Conservation (phyloP, 2,113 vertebrate genomes). For the Ameiurus melas region DNA sequence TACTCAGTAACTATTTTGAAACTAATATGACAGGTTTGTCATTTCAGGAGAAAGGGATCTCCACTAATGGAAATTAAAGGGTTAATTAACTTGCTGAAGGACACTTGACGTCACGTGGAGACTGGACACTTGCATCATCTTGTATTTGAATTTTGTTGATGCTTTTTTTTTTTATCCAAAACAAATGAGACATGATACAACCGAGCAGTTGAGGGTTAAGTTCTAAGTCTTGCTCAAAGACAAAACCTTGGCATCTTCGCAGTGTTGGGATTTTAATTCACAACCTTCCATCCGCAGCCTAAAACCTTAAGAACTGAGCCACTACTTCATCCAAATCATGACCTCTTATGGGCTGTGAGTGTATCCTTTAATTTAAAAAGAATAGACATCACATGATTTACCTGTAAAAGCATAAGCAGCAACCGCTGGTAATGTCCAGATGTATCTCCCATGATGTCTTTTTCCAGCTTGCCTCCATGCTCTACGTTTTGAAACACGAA, state of each 20-base stretch:
- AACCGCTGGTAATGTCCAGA: slow-evolving; percentile 88
- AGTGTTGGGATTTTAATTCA: neutral
- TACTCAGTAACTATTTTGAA: neutral
- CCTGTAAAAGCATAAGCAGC: slow-evolving; percentile 92
- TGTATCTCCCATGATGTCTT: slow-evolving; percentile 86
- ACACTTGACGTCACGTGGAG: neutral
- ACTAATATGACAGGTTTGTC: neutral
- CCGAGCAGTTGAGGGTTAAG: neutral
- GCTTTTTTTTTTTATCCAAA: neutral
- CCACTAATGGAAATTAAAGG: neutral
- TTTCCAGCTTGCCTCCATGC: slow-evolving; percentile 83
- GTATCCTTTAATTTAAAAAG: neutral
- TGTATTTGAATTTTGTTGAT: neutral
- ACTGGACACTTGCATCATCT: neutral
- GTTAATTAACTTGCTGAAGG: neutral
- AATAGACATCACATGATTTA: slow-evolving; percentile 53
- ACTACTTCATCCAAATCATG: neutral
- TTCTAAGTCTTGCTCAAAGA: neutral
- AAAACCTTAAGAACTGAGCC: neutral
- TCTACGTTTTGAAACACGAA: slow-evolving; percentile 73
- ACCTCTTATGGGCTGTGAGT: neutral
- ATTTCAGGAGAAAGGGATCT: neutral
- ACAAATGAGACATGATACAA: neutral
- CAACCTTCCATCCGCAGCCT: neutral
- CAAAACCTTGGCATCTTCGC: neutral